Percentiles rank a stretch among this genome's conserved stretches.
phyloP scores from a whole-genome alignment of 2,797 vertebrate genomes.

The Hypotaenidia philippensis region DNA sequence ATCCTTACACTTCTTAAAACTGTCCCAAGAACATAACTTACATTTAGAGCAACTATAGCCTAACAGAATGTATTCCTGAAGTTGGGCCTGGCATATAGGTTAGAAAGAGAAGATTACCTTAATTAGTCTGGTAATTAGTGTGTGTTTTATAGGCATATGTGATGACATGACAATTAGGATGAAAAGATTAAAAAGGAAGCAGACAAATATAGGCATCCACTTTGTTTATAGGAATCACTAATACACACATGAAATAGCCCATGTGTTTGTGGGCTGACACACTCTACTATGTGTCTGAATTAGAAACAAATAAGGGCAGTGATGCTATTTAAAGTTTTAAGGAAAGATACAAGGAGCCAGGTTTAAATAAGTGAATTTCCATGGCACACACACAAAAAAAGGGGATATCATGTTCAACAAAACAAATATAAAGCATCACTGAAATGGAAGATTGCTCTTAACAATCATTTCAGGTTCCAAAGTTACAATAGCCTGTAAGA shows the following conservation, averaged over 20 bases:
- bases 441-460: background rate
- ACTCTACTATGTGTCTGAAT: background rate
- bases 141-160: background rate
- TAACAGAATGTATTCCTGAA: background rate
- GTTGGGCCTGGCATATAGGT: background rate
- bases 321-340: background rate
- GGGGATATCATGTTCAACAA: background rate
- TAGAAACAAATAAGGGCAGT: constrained; percentile 26
- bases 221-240: background rate
- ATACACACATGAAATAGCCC: background rate
- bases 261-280: background rate
- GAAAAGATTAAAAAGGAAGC: background rate
- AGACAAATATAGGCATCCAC: background rate
- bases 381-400: background rate
- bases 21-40: background rate
- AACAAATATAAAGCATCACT: background rate
- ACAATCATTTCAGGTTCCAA: background rate
- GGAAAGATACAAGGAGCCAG: background rate
- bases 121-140: background rate
- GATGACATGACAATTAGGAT: background rate
- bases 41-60: background rate
- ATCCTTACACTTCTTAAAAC: background rate
- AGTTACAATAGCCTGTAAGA: background rate
- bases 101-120: background rate
- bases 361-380: background rate